Base-by-base conservation (phyloP, 2,888 invertebrate genomes). In the Andrena trimmerana region DNA sequence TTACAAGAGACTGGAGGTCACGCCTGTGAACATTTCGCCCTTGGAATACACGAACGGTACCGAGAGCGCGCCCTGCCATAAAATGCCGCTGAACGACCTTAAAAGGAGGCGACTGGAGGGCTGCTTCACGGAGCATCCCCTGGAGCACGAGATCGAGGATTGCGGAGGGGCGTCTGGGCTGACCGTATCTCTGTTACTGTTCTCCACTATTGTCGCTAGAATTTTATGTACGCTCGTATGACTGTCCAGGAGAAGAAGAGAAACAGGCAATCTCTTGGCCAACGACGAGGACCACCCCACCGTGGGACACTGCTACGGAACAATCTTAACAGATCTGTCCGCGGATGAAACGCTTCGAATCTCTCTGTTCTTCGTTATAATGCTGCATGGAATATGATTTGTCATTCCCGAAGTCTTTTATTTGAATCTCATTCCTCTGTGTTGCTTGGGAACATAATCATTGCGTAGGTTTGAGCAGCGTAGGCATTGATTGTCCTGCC, bases 121-220 rank as follows among this genome's bases (percentile, higher is more conserved):
- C 75, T 98, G 98, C 92, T 97, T 95, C 91, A 97, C 97, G 70
- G 96, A 97, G 88, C 97, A 97, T 94, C 96, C 96, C 54, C 94
- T 96, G 94, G 95, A 95, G 90, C 83, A 92, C 48, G 94, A 95
- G 90, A 95, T 95, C 50, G 92, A 93, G 69, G 92, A 92, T 6
- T 95, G 95, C 88, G 95, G 95, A 36, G 86, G 90, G 62, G 86
- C 88, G 87, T 92, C 74, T 85, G 92, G 85, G 92, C 91, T 82
- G 91, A 92, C 80, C 70, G 78, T 91, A 59, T 89, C 86, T 54
- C 68, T 86, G 0, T 78, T 85, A 7, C 74, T 92, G 42, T 52
- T 91, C 42, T 78, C 80, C 52, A 8, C 88, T 42, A 48, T 78
- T 36, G 73, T 87, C 10, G 13, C 88, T 57, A 88, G 78, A 69